Evolutionary conservation across 1,140 invertebrate genomes (phyloP), one percentile per base, ranked within the genome.

Genomic region (Camponotus floridanus): DNA sequence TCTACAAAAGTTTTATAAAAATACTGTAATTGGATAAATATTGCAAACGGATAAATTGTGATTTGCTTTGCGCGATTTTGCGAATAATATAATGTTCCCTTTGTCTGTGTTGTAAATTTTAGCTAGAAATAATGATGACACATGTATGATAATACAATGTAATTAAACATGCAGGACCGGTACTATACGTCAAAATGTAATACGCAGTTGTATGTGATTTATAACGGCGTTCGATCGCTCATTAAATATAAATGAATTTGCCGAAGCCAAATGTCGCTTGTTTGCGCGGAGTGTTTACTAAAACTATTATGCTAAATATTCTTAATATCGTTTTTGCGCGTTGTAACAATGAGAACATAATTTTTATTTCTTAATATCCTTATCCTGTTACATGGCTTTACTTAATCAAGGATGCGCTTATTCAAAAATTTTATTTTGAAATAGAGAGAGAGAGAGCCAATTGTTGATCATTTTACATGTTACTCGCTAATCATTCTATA

Each of bases 151-250:
- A 55, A 80, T 21, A 42, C 26, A 48, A 59, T 15, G 26, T 61
- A 73, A 81, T 81, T 71, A 57, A 81, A 59, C 51, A 59, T 59
- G 64, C 76, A 70, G 45, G 5, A 2, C 5, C 26, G 48, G 51
- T 59, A 55, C 5, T 55, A 21, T 5, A 36, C 11, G 15, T 81
- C 51, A 59, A 45, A 81, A 81, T 73, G 26, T 48, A 73, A 71
- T 36, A 39, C 15, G 65, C 68, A 81, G 71, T 81, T 81, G 67
- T 21, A 73, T 33, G 51, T 81, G 67, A 80, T 80, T 80, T 80
- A 45, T 70, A 57, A 70, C 33, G 31, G 36, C 6, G 15, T 81
- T 81, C 67, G 78, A 59, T 70, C 15, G 45, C 18, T 45, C 48
- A 80, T 81, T 81, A 81, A 81, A 73, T 61, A 39, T 73, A 73